Conservation (phyloP, 2,888 invertebrate species). For the Strigamia crassipes region DNA sequence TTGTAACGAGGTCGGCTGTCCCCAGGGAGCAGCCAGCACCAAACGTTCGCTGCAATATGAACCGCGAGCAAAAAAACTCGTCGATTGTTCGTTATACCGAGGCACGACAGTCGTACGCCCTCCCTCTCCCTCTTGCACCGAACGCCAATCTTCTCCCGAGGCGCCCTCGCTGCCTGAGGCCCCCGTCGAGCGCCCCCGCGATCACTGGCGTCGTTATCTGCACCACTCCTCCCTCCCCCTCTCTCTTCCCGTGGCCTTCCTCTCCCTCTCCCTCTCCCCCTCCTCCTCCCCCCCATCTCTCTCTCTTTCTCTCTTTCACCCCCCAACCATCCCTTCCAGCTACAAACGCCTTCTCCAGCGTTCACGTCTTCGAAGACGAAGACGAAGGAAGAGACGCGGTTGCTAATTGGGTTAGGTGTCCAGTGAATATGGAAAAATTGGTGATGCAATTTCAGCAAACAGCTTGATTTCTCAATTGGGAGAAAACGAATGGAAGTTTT, state of each 20-base stretch:
- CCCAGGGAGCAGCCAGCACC: slow-evolving; percentile 19
- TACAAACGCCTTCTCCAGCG: not conserved
- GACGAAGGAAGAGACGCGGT: not conserved
- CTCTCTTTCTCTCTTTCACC: not conserved
- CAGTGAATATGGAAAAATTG: slow-evolving; percentile 22
- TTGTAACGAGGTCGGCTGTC: not conserved
- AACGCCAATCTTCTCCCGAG: slow-evolving; percentile 33
- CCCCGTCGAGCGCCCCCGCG: slow-evolving; percentile 31
- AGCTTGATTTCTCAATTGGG: not conserved
- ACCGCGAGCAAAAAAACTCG: not conserved
- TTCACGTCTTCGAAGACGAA: not conserved
- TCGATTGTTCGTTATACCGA: not conserved
- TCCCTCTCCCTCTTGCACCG: not conserved
- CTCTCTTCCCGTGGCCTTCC: not conserved
- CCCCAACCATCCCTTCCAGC: not conserved
- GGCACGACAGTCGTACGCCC: not conserved
- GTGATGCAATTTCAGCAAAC: not conserved
- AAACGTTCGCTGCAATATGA: not conserved
- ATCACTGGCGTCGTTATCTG: slow-evolving; percentile 30
- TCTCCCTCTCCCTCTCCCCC: too few species aligned
- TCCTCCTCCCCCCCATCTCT: not conserved
- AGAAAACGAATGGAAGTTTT: not conserved
- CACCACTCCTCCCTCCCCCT: not conserved
- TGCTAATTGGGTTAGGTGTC: slow-evolving; percentile 34
- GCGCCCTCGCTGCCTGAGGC: slow-evolving; percentile 28